Base-by-base conservation (phyloP, 2,888 invertebrate genomes). In the Alsophila aescularia region DNA sequence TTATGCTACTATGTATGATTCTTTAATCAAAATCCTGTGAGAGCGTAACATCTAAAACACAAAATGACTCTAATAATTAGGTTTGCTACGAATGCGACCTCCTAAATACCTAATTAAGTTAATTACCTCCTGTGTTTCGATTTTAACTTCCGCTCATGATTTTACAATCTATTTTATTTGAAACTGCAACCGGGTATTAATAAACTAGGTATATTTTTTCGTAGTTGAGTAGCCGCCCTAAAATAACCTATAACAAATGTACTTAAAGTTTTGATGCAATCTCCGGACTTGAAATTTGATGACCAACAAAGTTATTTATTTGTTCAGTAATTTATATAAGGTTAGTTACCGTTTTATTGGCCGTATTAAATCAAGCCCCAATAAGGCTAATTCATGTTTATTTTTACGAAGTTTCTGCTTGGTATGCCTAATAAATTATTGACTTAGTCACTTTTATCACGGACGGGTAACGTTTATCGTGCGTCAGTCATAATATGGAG, bases 341-440 rank as follows among this genome's bases (percentile, higher is more conserved):
- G 90, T 90, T 90, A 89, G 90, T 90, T 89, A 90, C 90, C 86
- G 90, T 90, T 91, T 91, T 91, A 91, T 91, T 90, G 82, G 76
- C 72, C 73, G 84, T 85, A 90, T 90, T 91, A 91, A 91, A 91
- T 91, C 91, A 91, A 86, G 89, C 80, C 85, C 85, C 90, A 91
- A 90, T 90, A 90, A 91, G 90, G 90, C 91, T 89, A 89, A 90
- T 91, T 91, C 87, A 88, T 90, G 91, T 91, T 90, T 90, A 90
- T 90, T 90, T 91, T 91, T 90, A 90, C 90, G 79, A 84, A 90
- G 91, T 86, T 90, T 90, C 87, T 90, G 90, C 86, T 82, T 72
- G 81, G 87, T 88, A 87, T 87, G 82, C 72, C 82, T 83, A 87
- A 91, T 90, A 91, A 90, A 90, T 91, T 90, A 90, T 86, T 81